Conservation (phyloP, 2,797 vertebrate species). For the Melanotaenia boesemani region DNA sequence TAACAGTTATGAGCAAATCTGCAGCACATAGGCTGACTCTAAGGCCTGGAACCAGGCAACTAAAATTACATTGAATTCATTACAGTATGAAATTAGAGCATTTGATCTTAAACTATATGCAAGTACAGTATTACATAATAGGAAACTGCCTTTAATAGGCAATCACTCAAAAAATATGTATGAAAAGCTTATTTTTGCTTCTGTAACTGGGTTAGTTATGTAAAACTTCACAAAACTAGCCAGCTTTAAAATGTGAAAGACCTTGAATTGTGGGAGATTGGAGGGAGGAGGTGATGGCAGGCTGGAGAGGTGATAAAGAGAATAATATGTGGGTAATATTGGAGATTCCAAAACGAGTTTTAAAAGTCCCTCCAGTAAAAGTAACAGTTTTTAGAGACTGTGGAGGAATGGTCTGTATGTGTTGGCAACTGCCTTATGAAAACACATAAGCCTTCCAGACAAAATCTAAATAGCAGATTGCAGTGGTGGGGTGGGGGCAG, state of each 20-base stretch:
- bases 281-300: constrained; percentile 56
- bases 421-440: constrained; percentile 73
- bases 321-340: constrained; percentile 50
- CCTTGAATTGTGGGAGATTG: constrained; percentile 49
- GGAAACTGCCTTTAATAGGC: neutral
- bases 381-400: constrained; percentile 68
- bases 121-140: neutral
- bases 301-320: constrained; percentile 61
- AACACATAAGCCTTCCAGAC: constrained; percentile 66
- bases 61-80: neutral
- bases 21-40: no score
- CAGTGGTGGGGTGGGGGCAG: constrained; percentile 43
- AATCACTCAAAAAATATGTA: neutral
- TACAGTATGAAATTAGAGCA: neutral
- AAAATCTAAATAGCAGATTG: constrained; percentile 70
- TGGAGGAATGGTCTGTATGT: constrained; percentile 60
- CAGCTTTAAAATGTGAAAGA: constrained; percentile 40
- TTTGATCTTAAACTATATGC: neutral
- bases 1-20: no score
- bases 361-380: constrained; percentile 73
- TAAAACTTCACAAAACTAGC: constrained; percentile 24
- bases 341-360: constrained; percentile 49
- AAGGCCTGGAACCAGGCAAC: neutral
- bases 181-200: neutral
- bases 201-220: neutral